phyloP scores from a whole-genome alignment of 1,140 invertebrate genomes.

The Apis mellifera region DNA sequence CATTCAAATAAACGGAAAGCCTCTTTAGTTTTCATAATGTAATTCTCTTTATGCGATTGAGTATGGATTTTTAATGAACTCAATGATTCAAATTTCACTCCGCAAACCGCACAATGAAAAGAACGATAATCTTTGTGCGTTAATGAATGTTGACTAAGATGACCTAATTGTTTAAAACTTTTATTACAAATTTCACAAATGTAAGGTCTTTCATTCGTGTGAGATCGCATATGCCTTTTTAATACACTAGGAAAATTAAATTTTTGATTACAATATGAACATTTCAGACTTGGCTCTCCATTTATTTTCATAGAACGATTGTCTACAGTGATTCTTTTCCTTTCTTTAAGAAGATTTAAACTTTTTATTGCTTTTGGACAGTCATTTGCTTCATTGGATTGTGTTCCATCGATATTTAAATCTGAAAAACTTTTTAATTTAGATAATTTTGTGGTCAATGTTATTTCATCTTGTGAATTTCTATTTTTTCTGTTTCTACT shows the following conservation, averaged over 20 bases:
- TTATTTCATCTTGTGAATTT: not conserved
- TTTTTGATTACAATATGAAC: slow-evolving; percentile 69
- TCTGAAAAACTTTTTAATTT: slow-evolving; percentile 5
- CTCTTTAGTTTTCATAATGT: slow-evolving; percentile 38
- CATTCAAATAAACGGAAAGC: slow-evolving; percentile 69
- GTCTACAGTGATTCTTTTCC: slow-evolving; percentile 10
- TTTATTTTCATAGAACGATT: slow-evolving; percentile 42
- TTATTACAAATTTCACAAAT: slow-evolving; percentile 82
- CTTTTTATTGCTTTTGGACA: slow-evolving; percentile 14
- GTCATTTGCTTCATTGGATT: not conserved
- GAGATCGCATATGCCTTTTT: slow-evolving; percentile 88
- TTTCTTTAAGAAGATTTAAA: slow-evolving; percentile 11
- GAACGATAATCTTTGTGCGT: slow-evolving; percentile 81
- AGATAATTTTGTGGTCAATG: not conserved
- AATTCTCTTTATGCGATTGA: slow-evolving; percentile 54
- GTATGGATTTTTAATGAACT: slow-evolving; percentile 62
- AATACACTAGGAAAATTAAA: slow-evolving; percentile 79
- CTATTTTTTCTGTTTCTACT: slow-evolving; percentile 16
- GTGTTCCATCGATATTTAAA: not conserved
- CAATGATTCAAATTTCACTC: slow-evolving; percentile 64
- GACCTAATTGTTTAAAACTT: slow-evolving; percentile 82
- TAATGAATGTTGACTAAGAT: slow-evolving; percentile 81
- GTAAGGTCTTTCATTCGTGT: slow-evolving; percentile 86
- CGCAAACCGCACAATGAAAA: slow-evolving; percentile 67
- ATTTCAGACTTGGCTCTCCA: slow-evolving; percentile 47